Conservation (phyloP, 2,113 vertebrate genomes). For the human region GRCh38 chr2:125861001-125861500, state of each 20-base stretch:
- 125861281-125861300: background rate
- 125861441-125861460: background rate
- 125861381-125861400: background rate
- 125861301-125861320: background rate
- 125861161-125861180: background rate
- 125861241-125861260: background rate
- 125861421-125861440: background rate
- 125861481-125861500: background rate
- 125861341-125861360: background rate
- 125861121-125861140: background rate
- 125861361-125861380: background rate
- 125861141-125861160: background rate
- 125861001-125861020: rapidly evolving
- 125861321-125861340: background rate
- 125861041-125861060: rapidly evolving
- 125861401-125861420: background rate
- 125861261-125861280: background rate
- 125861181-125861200: background rate
- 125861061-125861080: background rate
- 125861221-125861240: background rate
- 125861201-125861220: background rate
- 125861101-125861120: background rate
- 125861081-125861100: background rate
- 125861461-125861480: conserved; percentile 15
- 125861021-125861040: background rate